Evolutionary conservation across 2,113 vertebrate genomes (phyloP), one percentile per base, ranked within the genome.

Genomic region (Willisornis vidua): DNA sequence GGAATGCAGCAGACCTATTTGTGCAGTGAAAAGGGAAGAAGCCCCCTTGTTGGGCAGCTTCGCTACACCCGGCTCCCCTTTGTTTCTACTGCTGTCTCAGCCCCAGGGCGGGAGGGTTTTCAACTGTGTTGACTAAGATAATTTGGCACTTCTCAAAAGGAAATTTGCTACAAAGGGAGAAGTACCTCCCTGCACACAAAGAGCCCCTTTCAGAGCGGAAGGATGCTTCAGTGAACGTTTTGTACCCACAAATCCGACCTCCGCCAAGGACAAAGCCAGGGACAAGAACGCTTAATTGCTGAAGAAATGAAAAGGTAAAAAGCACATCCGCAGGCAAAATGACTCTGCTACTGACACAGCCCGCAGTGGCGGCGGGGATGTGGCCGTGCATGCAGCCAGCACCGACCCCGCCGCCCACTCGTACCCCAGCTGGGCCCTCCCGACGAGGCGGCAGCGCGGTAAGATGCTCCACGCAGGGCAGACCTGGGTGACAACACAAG

Each of bases 271-370:
- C 96, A 97, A 97, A 97, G 96, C 90, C 85, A 80, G 96, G 91
- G 97, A 96, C 90, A 96, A 97, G 97, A 96, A 95, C 78, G 55
- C 95, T 97, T 97, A 96, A 97, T 97, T 97, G 95, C 95, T 85
- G 90, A 97, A 96, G 95, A 97, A 97, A 96, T 94, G 90, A 97
- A 96, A 97, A 96, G 94, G 96, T 96, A 96, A 97, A 97, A 97
- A 96, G 96, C 94, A 97, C 96, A 97, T 97, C 97, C 93, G 87
- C 93, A 66, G 84, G 94, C 96, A 95, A 54, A 95, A 89, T 91
- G 96, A 96, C 96, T 95, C 95, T 90, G 94, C 96, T 91, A 94
- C 96, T 94, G 94, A 96, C 94, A 91, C 96, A 96, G 93, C 58
- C 87, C 9, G 31, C 75, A n/a, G 92, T 3, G 55, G 80, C 55